Evolutionary conservation across 1,140 invertebrate genomes (phyloP).

Genomic region (Tenebrio molitor): DNA sequence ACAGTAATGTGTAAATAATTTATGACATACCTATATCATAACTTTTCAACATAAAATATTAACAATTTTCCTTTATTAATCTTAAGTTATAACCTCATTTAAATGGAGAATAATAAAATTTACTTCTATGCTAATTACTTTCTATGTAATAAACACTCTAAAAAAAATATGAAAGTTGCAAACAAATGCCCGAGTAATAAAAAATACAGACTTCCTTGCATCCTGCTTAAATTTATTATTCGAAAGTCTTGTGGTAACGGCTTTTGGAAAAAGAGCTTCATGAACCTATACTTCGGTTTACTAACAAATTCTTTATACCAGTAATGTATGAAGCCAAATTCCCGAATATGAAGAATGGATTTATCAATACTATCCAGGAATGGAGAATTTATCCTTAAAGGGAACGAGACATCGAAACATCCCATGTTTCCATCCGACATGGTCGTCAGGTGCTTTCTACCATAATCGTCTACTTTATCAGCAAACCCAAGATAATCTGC

Average conservation of each 20-base stretch:
- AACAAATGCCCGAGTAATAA: conserved; percentile 5
- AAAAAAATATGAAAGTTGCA: background rate
- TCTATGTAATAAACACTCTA: background rate
- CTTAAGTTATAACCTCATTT: too few species aligned
- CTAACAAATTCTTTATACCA: conserved; percentile 16
- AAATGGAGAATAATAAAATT: too few species aligned
- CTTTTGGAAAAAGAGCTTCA: background rate
- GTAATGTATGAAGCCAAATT: conserved; percentile 8
- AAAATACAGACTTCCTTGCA: conserved; percentile 37
- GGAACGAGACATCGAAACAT: background rate
- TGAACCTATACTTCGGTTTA: background rate
- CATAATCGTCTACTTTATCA: conserved; percentile 4
- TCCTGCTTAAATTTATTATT: conserved; percentile 14
- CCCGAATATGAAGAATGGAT: background rate
- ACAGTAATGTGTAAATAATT: too few species aligned
- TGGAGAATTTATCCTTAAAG: conserved; percentile 5
- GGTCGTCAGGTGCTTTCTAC: background rate
- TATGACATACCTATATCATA: too few species aligned
- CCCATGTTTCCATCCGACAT: background rate
- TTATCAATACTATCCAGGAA: background rate
- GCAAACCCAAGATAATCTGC: background rate
- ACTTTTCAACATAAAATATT: too few species aligned
- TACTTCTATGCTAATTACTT: too few species aligned
- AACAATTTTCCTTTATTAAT: too few species aligned
- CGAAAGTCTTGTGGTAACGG: background rate